Evolutionary conservation across 2,797 vertebrate genomes (phyloP), one percentile per base, ranked within the genome.

Genomic region (Karalla daura): DNA sequence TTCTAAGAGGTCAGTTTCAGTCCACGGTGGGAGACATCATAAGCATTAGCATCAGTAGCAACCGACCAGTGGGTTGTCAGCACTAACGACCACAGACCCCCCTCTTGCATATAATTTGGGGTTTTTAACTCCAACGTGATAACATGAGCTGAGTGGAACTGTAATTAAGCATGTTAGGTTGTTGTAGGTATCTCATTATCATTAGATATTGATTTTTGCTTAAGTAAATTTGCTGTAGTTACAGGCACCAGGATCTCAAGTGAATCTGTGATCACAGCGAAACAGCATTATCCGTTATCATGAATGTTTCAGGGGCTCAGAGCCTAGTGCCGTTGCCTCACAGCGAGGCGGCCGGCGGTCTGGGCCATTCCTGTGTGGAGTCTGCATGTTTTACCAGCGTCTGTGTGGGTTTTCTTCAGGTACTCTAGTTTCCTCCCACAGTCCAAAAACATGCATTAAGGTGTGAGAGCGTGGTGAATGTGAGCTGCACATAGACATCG

Each of bases 1-100:
- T 25, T 62, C 59, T 24, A 54, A 5, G 25, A 3, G 21, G 23
- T 55, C 63, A 20, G 27, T 28, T 53, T 51, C 14, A 68, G 51
- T 63, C 37, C 51, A 25, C 17, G 20, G 10, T 53, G 35, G 12
- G 10, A n/a, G 36, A 36, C 18, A 27, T 54, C 9, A 36, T 32
- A 47, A 60, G 7, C 5, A 61, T 55, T 12, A 7, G 33, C 5
- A 52, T 37, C 2, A 9, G n/a, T 18, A 33, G 14, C 13, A 47
- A 30, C 5, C 41, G 45, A 40, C 23, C 35, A 37, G 8, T 41
- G n/a, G 55, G 55, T 6, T 25, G 2, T 7, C 14, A 15, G 46
- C 56, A 33, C 12, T 20, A 3, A 8, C 21, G 12, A 20, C n/a
- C n/a, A n/a, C n/a, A n/a, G n/a, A n/a, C n/a, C n/a, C n/a, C n/a